A percentile compares a stretch with the other conserved stretches of the same genome.
Conservation (phyloP, 2,888 invertebrate species). For the Drosophila atroscutellata region DNA sequence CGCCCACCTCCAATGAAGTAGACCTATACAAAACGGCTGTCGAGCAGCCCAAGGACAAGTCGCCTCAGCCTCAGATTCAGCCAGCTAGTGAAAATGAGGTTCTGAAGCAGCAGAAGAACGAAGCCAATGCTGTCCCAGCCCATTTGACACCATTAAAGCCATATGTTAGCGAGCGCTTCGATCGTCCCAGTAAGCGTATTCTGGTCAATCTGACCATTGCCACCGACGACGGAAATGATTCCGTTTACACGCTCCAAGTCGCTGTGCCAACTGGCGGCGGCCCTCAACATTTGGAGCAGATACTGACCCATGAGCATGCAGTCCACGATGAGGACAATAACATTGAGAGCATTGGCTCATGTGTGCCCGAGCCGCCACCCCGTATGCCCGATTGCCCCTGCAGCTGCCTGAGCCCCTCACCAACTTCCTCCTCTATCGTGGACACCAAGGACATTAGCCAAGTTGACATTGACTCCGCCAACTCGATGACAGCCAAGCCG, state of each 20-base stretch:
- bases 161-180: conserved; percentile 70
- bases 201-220: conserved; percentile 93
- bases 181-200: conserved; percentile 86
- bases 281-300: conserved; percentile 70
- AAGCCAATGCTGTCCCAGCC: conserved; percentile 8
- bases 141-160: conserved; percentile 65
- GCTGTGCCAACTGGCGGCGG: conserved; percentile 89
- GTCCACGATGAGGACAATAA: conserved; percentile 26
- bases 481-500: conserved; percentile 26
- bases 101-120: conserved; percentile 46
- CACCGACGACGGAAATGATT: conserved; percentile 87
- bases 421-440: conserved; percentile 16
- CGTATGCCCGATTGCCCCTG: conserved; percentile 84
- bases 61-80: conserved; percentile 3
- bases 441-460: conserved; percentile 37
- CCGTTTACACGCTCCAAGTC: conserved; percentile 91
- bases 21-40: conserved; percentile 81
- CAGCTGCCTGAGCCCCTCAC: conserved; percentile 61
- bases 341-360: conserved; percentile 52
- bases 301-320: conserved; percentile 72
- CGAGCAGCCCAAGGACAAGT: conserved; percentile 20
- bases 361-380: conserved; percentile 83
- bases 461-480: conserved; percentile 50
- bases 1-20: conserved; percentile 64
- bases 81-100: conserved; percentile 67